Evolutionary conservation across 2,113 vertebrate species (phyloP).

Genomic region (Sapayoa aenigma): DNA sequence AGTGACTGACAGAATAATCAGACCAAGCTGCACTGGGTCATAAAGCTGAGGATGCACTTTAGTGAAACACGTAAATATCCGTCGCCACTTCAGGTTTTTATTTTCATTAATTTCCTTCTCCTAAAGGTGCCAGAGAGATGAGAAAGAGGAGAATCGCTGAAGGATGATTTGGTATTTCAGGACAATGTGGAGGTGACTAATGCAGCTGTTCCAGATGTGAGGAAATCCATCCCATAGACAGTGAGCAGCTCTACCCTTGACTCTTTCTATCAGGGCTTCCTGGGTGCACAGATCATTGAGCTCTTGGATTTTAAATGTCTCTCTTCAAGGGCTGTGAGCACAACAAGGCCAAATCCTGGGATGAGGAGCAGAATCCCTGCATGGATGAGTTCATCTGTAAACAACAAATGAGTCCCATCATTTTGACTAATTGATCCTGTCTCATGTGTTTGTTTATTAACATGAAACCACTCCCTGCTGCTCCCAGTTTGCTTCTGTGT

Average conservation of each 20-base stretch:
- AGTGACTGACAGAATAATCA: not conserved
- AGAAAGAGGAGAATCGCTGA: not conserved
- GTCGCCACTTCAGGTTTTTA: not conserved
- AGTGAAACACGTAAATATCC: not conserved
- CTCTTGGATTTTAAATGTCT: not conserved
- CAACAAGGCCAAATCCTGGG: not conserved
- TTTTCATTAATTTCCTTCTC: not conserved
- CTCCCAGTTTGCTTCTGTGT: not conserved
- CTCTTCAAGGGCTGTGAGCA: not conserved
- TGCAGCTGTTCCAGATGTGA: conserved; percentile 25
- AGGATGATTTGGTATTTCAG: not conserved
- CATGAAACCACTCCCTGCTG: not conserved
- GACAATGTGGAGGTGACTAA: conserved; percentile 43
- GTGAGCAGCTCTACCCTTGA: not conserved
- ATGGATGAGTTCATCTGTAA: not conserved
- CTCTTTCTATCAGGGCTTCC: not conserved
- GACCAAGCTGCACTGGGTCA: not conserved
- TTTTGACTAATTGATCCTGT: conserved; percentile 51
- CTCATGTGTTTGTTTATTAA: conserved; percentile 51
- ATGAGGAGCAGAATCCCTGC: not conserved
- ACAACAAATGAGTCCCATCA: conserved; percentile 39
- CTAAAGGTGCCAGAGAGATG: not conserved
- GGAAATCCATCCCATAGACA: not conserved
- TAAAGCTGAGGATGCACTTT: not conserved
- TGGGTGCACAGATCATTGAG: not conserved